Conservation (phyloP, 2,888 invertebrate genomes). For the Heliconius cydno region DNA sequence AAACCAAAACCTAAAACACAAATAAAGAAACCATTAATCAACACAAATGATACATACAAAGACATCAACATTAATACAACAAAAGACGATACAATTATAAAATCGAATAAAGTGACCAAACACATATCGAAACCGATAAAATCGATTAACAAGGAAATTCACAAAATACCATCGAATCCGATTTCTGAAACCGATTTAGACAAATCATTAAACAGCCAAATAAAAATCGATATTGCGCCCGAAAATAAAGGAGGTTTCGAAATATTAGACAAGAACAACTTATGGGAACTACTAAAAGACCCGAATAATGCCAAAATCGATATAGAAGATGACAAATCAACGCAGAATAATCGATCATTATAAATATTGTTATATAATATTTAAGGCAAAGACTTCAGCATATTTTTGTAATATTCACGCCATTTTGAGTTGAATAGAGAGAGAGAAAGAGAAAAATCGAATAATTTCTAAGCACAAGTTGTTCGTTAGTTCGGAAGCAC, state of each 20-base stretch:
- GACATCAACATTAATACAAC: slow-evolving; percentile 53
- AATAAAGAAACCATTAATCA: slow-evolving; percentile 66
- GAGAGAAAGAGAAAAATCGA: slow-evolving; percentile 40
- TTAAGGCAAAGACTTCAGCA: slow-evolving; percentile 79
- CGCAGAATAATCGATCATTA: slow-evolving; percentile 71
- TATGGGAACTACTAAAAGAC: slow-evolving; percentile 85
- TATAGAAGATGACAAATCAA: slow-evolving; percentile 63
- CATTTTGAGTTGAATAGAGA: slow-evolving; percentile 23
- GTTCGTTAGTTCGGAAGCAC: slow-evolving; percentile 49
- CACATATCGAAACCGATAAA: slow-evolving; percentile 66
- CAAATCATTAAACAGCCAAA: slow-evolving; percentile 61
- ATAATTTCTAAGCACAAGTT: slow-evolving; percentile 51
- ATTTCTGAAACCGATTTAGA: slow-evolving; percentile 75
- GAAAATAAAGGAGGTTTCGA: slow-evolving; percentile 82
- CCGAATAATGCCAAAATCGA: slow-evolving; percentile 66
- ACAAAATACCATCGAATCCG: slow-evolving; percentile 75
- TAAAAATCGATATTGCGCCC: slow-evolving; percentile 72
- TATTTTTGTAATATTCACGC: slow-evolving; percentile 78
- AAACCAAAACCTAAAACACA: slow-evolving; percentile 72
- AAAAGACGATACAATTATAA: slow-evolving; percentile 54
- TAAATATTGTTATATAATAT: slow-evolving; percentile 78
- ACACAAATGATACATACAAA: slow-evolving; percentile 52
- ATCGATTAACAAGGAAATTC: slow-evolving; percentile 81
- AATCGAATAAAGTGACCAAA: slow-evolving; percentile 64
- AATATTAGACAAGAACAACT: slow-evolving; percentile 83